These are phyloP conservation scores for Sebastes taczanowskii DNA, from an alignment of 2,797 vertebrate genomes.

Conservation along the genomic window DNA sequence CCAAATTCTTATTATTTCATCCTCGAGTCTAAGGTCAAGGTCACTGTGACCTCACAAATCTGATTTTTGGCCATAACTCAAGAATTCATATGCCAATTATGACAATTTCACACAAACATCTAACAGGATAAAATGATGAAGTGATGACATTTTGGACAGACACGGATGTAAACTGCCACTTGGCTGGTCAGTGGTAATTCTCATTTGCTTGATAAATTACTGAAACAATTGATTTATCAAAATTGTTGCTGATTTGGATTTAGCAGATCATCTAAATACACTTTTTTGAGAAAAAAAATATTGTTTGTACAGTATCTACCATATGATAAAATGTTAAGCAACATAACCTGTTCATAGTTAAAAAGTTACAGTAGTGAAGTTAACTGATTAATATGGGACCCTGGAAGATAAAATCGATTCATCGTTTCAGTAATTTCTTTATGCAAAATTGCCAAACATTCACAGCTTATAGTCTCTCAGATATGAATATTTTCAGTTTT, in stretches of 20 bases:
- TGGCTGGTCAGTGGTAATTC: accelerated
- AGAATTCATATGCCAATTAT: no score
- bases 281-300: not conserved
- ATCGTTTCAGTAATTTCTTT: not conserved
- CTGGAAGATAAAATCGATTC: not conserved
- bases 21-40: no score
- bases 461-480: no score
- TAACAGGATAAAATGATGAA: no score
- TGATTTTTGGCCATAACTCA: no score
- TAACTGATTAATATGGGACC: not conserved
- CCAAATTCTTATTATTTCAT: no score
- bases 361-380: not conserved
- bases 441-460: not conserved
- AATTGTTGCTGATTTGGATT: not conserved
- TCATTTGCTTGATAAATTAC: not conserved
- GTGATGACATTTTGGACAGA: no score
- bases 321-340: not conserved
- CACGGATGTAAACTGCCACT: no score
- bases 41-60: no score
- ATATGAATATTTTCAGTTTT: not conserved
- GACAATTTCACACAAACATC: no score
- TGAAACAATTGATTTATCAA: not conserved
- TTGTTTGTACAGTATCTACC: accelerated
- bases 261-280: not conserved
- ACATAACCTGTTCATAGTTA: not conserved